Percentiles rank a stretch among this genome's conserved stretches.
These are phyloP conservation scores for Scaptomyza tumidula DNA, from an alignment of 2,888 invertebrate species.

Conservation along the genomic window DNA sequence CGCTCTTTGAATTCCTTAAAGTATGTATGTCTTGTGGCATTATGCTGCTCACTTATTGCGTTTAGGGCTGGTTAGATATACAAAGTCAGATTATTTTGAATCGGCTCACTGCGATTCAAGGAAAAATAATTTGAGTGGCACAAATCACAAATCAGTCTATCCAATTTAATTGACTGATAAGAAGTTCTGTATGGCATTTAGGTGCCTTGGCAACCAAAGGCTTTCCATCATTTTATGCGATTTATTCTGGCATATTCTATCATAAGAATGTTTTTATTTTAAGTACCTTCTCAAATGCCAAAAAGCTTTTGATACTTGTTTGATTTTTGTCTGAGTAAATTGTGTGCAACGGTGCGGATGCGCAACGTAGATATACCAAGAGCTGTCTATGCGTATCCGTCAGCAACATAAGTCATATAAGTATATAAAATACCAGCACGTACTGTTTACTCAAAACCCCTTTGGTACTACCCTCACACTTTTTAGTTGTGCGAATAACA, in stretches of 20 bases:
- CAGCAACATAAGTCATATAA: too few species aligned
- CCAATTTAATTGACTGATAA: not conserved
- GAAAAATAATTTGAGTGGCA: not conserved
- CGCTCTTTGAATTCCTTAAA: not conserved
- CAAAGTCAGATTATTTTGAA: not conserved
- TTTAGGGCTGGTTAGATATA: not conserved
- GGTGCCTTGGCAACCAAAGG: not conserved
- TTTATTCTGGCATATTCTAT: not conserved
- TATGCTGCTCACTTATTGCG: not conserved
- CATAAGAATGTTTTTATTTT: slow-evolving; percentile 23
- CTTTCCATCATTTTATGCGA: not conserved
- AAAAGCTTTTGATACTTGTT: slow-evolving; percentile 15
- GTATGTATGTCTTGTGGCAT: not conserved
- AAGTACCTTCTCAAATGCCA: slow-evolving; percentile 13
- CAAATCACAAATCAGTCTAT: not conserved
- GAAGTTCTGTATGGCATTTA: not conserved
- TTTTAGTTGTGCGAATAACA: not conserved
- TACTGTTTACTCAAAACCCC: not conserved
- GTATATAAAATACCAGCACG: not conserved
- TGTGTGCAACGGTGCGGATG: slow-evolving; percentile 57
- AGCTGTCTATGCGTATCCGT: not conserved
- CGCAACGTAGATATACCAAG: slow-evolving; percentile 29
- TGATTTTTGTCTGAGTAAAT: slow-evolving; percentile 6
- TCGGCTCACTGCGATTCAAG: not conserved
- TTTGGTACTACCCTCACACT: not conserved